Percentiles rank a stretch among this genome's conserved stretches.
Conservation (phyloP, 2,797 vertebrate species). For the Phalanger gymnotis region DNA sequence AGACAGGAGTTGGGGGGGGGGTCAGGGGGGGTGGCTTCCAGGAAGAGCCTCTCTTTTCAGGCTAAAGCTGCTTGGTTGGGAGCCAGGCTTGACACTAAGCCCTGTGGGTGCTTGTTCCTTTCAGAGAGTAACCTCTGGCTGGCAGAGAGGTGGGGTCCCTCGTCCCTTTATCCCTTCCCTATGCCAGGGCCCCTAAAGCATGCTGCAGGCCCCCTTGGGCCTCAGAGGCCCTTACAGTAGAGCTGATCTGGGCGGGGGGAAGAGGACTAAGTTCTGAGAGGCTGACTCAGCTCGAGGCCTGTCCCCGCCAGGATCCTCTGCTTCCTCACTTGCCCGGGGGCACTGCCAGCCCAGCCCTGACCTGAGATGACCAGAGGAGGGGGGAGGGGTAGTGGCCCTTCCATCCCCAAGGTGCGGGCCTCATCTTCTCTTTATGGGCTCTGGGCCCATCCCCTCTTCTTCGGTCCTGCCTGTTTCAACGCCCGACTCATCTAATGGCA, state of each 20-base stretch:
- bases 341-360: neutral
- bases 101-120: neutral
- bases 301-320: neutral
- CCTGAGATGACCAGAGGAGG: neutral
- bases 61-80: neutral
- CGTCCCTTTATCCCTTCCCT: neutral
- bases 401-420: too few relatives aligned
- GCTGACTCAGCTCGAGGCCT: neutral
- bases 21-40: too few relatives aligned
- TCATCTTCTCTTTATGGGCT: too few relatives aligned
- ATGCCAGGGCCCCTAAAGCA: neutral
- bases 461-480: too few relatives aligned
- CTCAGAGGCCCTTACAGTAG: neutral
- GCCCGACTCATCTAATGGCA: too few relatives aligned
- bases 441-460: too few relatives aligned
- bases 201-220: fast-evolving
- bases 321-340: neutral
- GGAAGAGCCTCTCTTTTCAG: neutral
- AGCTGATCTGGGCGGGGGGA: neutral
- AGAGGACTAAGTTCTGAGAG: neutral
- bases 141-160: neutral
- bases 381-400: neutral
- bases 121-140: neutral
- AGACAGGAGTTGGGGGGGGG: constrained; percentile 26
- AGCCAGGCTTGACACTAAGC: neutral